Conservation (phyloP, 2,888 invertebrate species). For the Clusia tigrina region DNA sequence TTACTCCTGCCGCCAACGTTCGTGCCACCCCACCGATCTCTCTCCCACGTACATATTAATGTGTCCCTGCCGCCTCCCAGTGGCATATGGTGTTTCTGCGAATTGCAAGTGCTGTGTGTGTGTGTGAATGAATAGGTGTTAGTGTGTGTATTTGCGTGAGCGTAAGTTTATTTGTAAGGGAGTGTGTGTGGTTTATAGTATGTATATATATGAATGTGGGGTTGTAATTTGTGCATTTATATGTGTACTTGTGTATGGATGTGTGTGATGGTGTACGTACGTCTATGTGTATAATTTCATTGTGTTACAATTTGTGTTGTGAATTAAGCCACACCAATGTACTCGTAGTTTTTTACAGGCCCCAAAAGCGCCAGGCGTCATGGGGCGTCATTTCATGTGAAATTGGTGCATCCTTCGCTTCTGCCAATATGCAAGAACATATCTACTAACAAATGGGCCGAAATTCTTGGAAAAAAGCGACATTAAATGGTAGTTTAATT, state of each 20-base stretch:
- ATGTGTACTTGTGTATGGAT: background rate
- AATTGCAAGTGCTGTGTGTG: constrained; percentile 6
- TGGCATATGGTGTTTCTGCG: constrained; percentile 1
- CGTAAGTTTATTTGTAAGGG: no score
- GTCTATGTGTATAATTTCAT: constrained; percentile 11
- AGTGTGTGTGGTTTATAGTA: no score
- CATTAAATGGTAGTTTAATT: constrained; percentile 15
- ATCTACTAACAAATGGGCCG: background rate
- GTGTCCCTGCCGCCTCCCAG: background rate
- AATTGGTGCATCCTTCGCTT: constrained; percentile 7
- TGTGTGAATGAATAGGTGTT: background rate
- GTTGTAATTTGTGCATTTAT: no score
- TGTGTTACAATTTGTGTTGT: constrained; percentile 10
- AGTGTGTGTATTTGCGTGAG: constrained; percentile 3
- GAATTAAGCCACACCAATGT: background rate
- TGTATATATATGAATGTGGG: no score
- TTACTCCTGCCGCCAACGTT: background rate
- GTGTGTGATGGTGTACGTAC: background rate
- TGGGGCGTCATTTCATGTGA: background rate
- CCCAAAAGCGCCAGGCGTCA: background rate
- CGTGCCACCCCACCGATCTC: no score
- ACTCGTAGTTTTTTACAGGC: background rate
- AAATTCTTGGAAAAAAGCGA: background rate
- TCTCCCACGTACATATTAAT: constrained; percentile 12
- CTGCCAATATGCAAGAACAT: constrained; percentile 2